A percentile compares a stretch with the other conserved stretches of the same genome.
Evolutionary conservation across 2,113 vertebrate species (phyloP).

Genomic region (Nyctibius bracteatus): DNA sequence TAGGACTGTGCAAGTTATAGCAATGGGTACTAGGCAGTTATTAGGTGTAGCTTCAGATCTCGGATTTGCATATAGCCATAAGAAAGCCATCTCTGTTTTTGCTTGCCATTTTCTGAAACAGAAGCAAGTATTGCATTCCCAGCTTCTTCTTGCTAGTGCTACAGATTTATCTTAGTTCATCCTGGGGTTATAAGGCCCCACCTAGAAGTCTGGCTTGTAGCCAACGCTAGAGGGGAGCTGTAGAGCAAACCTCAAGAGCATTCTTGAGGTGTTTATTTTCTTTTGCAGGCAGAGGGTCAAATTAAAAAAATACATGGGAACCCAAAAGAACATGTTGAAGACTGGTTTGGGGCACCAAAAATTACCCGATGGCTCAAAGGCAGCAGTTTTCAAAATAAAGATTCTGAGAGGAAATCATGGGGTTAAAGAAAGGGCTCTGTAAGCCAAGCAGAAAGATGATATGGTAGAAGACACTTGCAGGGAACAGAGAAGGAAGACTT

Average conservation of each 20-base stretch:
- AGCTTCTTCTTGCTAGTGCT: neutral
- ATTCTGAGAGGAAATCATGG: neutral
- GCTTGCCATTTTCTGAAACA: neutral
- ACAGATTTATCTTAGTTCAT: conserved; percentile 52
- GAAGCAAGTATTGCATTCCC: neutral
- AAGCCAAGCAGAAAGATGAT: neutral
- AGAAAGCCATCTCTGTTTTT: neutral
- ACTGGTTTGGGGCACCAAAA: neutral
- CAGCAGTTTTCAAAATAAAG: neutral
- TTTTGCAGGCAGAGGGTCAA: neutral
- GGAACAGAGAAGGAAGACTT: neutral
- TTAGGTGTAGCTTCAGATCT: neutral
- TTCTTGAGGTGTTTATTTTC: neutral
- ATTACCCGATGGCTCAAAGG: neutral
- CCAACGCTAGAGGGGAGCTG: neutral
- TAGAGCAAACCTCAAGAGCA: neutral
- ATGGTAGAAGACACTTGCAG: neutral
- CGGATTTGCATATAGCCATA: neutral
- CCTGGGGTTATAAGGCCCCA: conserved; percentile 32
- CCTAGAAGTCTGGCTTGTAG: conserved; percentile 21
- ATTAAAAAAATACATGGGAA: neutral
- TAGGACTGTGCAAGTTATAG: neutral
- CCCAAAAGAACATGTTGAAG: neutral
- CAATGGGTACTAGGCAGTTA: neutral
- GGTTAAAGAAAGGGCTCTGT: neutral